Percentiles rank a stretch among this genome's conserved stretches.
Evolutionary conservation across 2,113 vertebrate genomes (phyloP).

Genomic region (Nycticorax nycticorax): DNA sequence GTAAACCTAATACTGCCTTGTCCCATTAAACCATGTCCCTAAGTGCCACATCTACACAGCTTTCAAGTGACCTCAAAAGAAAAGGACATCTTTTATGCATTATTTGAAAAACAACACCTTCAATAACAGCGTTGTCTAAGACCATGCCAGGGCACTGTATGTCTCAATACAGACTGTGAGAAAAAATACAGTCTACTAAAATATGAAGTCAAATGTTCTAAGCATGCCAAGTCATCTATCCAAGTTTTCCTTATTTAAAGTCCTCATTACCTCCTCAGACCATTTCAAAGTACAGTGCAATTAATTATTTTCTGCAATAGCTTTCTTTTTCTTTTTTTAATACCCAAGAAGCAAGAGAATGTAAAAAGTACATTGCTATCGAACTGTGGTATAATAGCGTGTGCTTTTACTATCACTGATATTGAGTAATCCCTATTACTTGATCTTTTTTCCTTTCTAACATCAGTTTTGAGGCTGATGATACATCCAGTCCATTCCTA

Average conservation of each 20-base stretch:
- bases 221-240: background rate
- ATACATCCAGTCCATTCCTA: background rate
- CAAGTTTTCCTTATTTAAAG: background rate
- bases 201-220: background rate
- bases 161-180: background rate
- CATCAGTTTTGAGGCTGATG: background rate
- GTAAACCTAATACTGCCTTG: background rate
- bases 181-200: background rate
- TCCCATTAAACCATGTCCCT: background rate
- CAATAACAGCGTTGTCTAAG: background rate
- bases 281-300: background rate
- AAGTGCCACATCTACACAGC: background rate
- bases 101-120: background rate
- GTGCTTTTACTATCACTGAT: background rate
- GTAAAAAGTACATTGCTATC: background rate
- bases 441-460: background rate
- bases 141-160: background rate
- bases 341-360: background rate
- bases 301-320: background rate
- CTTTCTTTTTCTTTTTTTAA: background rate
- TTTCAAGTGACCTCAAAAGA: background rate
- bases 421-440: background rate
- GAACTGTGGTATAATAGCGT: background rate
- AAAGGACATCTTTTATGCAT: background rate
- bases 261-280: background rate